Evolutionary conservation across 2,113 vertebrate species (phyloP).

Genomic region (Phyllostomus hastatus): DNA sequence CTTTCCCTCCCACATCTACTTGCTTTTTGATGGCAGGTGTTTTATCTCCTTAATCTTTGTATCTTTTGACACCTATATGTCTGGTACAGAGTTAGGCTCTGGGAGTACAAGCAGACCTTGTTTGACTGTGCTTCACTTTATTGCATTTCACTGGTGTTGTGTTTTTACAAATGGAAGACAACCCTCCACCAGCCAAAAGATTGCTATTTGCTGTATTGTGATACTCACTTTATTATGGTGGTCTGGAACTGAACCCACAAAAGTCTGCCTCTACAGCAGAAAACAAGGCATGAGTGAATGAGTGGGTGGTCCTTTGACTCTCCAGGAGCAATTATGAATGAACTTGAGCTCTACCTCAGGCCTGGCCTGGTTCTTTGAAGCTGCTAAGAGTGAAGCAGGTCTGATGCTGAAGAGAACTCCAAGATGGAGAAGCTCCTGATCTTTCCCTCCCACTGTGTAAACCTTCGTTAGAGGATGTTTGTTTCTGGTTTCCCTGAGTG

Average conservation of each 20-base stretch:
- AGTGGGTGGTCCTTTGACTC: not conserved
- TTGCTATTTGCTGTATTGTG: not conserved
- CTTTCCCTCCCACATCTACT: not conserved
- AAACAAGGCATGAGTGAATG: not conserved
- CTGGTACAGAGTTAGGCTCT: not conserved
- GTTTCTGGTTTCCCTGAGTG: not conserved
- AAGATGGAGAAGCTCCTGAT: not conserved
- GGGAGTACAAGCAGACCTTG: not conserved
- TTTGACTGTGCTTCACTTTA: not conserved
- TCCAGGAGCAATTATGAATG: not conserved
- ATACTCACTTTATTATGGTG: not conserved
- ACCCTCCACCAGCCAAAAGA: not conserved
- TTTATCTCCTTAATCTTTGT: not conserved
- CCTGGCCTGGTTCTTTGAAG: not conserved
- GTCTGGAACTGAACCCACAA: not conserved
- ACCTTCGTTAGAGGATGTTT: not conserved
- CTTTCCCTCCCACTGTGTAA: not conserved
- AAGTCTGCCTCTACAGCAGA: not conserved
- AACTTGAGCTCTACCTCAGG: not conserved
- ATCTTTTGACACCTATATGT: not conserved
- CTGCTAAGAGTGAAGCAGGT: not conserved
- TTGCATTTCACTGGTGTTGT: not conserved
- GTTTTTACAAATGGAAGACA: not conserved
- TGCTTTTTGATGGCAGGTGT: not conserved
- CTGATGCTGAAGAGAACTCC: not conserved